Evolutionary conservation across 2,888 invertebrate genomes (phyloP), one percentile per base, ranked within the genome.

Genomic region (Asteroscopus sphinx): DNA sequence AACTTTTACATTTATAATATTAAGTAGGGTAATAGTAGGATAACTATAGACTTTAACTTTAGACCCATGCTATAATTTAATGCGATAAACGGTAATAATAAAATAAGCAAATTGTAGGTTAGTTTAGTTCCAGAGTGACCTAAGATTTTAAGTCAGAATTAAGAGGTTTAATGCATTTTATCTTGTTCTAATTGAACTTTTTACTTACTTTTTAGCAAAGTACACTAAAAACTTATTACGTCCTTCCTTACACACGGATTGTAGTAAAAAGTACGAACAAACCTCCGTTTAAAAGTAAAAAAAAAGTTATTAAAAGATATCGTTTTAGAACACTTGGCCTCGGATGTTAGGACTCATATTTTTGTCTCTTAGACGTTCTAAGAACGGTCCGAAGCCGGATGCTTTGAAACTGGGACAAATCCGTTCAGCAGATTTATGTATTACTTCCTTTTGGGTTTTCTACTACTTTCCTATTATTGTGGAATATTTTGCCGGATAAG

Each of bases 111-210:
- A n/a, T n/a, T n/a, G n/a, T n/a, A n/a, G n/a, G n/a, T n/a, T n/a
- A n/a, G n/a, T n/a, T n/a, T n/a, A n/a, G n/a, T n/a, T n/a, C n/a
- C n/a, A n/a, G n/a, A n/a, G n/a, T n/a, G n/a, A n/a, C n/a, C n/a
- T n/a, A n/a, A n/a, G n/a, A n/a, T n/a, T n/a, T n/a, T n/a, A n/a
- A n/a, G n/a, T n/a, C n/a, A n/a, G n/a, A n/a, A n/a, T 21, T 21
- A 6, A 21, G 21, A 21, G 21, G 2, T 21, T 21, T 21, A 21
- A 28, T 8, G 28, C 9, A 28, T 47, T 47, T 57, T 65, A 57
- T 62, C 59, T 66, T 32, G 40, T 46, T 59, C 51, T 64, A 60
- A 67, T 52, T 67, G 42, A 64, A 64, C 51, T 67, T 67, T 64
- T 52, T 60, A 52, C 64, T 67, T n/a, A n/a, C n/a, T n/a, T n/a